phyloP scores from a whole-genome alignment of 2,888 invertebrate genomes.

The Chloroclysta siterata region DNA sequence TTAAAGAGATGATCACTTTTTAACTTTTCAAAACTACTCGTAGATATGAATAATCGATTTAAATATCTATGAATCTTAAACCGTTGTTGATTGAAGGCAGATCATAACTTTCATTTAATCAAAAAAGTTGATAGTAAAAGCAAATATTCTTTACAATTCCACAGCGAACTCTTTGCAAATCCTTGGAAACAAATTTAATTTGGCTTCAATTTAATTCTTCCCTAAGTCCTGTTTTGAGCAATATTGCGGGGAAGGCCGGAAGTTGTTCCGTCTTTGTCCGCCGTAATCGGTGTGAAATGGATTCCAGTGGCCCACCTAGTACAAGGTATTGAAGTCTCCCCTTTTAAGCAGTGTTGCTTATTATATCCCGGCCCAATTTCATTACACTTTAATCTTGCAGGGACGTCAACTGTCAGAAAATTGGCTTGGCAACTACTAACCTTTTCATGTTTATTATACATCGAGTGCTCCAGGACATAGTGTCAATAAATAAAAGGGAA shows the following conservation, averaged over 20 bases:
- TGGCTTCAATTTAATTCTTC: slow-evolving; percentile 48
- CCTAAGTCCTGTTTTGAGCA: slow-evolving; percentile 48
- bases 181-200: slow-evolving; percentile 53
- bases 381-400: slow-evolving; percentile 15
- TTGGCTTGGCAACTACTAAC: slow-evolving; percentile 3
- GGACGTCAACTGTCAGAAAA: slow-evolving; percentile 2
- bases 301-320: slow-evolving; percentile 15
- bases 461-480: neutral
- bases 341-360: slow-evolving; percentile 12
- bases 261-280: slow-evolving; percentile 30
- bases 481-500: neutral
- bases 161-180: slow-evolving; percentile 39
- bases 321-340: neutral
- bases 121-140: slow-evolving; percentile 39
- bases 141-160: slow-evolving; percentile 43
- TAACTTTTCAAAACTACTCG: slow-evolving; percentile 3
- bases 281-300: slow-evolving; percentile 27
- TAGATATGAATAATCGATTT: slow-evolving; percentile 10
- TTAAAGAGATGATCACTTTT: slow-evolving; percentile 1
- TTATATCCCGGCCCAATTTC: slow-evolving; percentile 12
- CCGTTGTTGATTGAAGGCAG: slow-evolving; percentile 21
- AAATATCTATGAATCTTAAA: slow-evolving; percentile 20
- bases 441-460: neutral
- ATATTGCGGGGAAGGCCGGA: slow-evolving; percentile 45
- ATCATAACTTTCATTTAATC: slow-evolving; percentile 31